Percentiles rank a stretch among this genome's conserved stretches.
Evolutionary conservation across 2,797 vertebrate species (phyloP).

Genomic region (Apogon talboti): DNA sequence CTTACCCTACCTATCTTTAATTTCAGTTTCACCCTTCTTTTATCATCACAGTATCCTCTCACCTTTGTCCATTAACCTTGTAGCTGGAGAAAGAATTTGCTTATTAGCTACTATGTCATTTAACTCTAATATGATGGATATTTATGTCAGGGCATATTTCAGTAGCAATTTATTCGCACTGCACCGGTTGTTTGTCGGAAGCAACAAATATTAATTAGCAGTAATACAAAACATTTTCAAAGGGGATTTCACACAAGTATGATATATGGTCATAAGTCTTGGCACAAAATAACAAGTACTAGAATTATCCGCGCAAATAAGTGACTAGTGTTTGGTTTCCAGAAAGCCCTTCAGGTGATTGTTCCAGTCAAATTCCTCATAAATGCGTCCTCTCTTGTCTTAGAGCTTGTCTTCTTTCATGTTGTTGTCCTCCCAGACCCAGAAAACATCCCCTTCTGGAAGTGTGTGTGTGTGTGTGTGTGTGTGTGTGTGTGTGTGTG

Average conservation of each 20-base stretch:
- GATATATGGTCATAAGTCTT: too few species aligned
- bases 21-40: neutral
- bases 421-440: neutral
- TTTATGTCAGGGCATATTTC: neutral
- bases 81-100: neutral
- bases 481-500: constrained; percentile 7
- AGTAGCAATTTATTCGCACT: neutral
- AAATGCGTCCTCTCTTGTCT: neutral
- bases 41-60: neutral
- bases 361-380: neutral
- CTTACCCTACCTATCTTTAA: neutral
- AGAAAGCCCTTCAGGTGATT: neutral
- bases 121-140: neutral
- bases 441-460: constrained; percentile 6
- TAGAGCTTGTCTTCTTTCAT: neutral
- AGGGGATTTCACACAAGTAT: too few species aligned
- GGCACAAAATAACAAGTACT: too few species aligned
- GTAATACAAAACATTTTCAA: too few species aligned
- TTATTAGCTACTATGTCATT: neutral
- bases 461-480: constrained; percentile 5
- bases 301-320: too few species aligned
- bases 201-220: too few species aligned
- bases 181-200: neutral
- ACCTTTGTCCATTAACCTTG: constrained; percentile 19
- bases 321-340: neutral